phyloP scores from a whole-genome alignment of 1,140 invertebrate genomes.

The Orchesella cincta region DNA sequence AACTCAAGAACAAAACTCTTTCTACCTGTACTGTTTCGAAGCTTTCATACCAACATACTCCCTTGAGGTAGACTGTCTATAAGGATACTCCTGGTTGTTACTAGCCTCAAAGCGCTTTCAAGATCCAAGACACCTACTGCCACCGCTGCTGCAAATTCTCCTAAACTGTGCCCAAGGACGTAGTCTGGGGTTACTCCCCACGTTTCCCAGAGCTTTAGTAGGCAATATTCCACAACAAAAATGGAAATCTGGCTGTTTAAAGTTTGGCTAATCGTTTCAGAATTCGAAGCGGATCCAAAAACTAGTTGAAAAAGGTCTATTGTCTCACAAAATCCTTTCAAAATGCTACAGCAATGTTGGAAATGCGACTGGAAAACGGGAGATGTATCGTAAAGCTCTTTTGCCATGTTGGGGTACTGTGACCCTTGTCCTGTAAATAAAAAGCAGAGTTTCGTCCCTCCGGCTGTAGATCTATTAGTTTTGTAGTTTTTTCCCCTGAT shows the following conservation, averaged over 20 bases:
- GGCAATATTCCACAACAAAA: slow-evolving; percentile 12
- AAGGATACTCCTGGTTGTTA: background rate
- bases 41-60: slow-evolving; percentile 12
- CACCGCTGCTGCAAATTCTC: slow-evolving; percentile 3
- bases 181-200: slow-evolving; percentile 10
- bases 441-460: slow-evolving; percentile 10
- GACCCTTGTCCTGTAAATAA: slow-evolving; percentile 26
- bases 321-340: background rate
- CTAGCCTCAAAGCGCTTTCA: slow-evolving; percentile 5
- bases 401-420: slow-evolving; percentile 19
- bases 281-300: too few species aligned
- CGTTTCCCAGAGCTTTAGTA: background rate
- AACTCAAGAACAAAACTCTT: too few species aligned
- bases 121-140: background rate
- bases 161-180: slow-evolving; percentile 7
- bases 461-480: background rate
- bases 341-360: background rate
- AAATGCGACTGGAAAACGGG: background rate
- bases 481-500: background rate
- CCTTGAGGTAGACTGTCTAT: background rate
- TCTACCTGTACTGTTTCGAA: too few species aligned
- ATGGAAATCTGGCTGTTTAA: slow-evolving; percentile 4
- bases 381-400: background rate
- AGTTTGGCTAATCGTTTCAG: too few species aligned
- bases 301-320: too few species aligned